Evolutionary conservation across 2,888 invertebrate species (phyloP).

Genomic region (Eilema griseolum): DNA sequence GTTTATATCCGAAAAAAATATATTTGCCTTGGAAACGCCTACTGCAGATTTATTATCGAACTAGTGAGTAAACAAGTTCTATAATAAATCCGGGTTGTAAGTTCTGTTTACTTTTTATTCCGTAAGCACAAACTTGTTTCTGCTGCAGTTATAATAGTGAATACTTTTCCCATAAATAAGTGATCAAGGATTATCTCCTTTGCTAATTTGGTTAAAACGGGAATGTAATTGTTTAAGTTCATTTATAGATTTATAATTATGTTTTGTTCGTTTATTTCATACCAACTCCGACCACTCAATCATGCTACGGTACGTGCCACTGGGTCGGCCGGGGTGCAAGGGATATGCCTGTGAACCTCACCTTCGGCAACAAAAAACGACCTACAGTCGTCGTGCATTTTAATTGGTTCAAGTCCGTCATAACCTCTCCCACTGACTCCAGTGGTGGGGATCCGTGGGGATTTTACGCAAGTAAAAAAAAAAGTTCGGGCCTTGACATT

Average conservation of each 20-base stretch:
- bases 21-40: background rate
- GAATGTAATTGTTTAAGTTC: background rate
- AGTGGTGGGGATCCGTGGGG: no score
- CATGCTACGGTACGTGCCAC: background rate
- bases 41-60: background rate
- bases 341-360: no score
- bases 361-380: no score
- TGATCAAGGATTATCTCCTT: background rate
- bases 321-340: no score
- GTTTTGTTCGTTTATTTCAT: background rate
- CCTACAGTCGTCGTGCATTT: no score
- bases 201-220: background rate
- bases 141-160: background rate
- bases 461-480: no score
- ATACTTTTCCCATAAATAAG: background rate
- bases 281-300: background rate
- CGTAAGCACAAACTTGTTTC: constrained; percentile 3
- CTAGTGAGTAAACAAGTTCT: background rate
- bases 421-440: no score
- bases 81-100: background rate
- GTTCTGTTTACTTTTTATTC: background rate
- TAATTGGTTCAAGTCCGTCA: no score
- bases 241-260: background rate
- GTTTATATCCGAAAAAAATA: background rate
- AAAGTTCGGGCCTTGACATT: no score